Conservation (phyloP, 2,888 invertebrate genomes). For the Acronicta psi region DNA sequence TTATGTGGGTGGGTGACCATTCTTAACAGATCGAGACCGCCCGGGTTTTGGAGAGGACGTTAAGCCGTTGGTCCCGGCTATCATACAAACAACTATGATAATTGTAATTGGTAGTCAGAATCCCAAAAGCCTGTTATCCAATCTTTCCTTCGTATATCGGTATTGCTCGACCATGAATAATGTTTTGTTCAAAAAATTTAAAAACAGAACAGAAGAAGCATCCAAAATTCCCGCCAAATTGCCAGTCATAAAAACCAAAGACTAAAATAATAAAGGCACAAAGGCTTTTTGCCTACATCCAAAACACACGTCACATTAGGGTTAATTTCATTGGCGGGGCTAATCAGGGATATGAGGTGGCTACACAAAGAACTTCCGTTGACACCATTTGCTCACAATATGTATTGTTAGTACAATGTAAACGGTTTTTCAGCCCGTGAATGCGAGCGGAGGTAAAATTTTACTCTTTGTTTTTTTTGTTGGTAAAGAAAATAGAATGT, state of each 20-base stretch:
- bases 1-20: no score
- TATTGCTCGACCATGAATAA: no score
- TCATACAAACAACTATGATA: no score
- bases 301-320: slow-evolving; percentile 49
- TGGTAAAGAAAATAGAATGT: not conserved
- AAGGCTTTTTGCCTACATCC: slow-evolving; percentile 42
- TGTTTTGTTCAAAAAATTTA: slow-evolving; percentile 1
- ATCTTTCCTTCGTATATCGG: no score
- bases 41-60: no score
- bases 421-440: slow-evolving; percentile 40
- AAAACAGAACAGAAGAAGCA: slow-evolving; percentile 29
- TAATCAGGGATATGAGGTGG: slow-evolving; percentile 68
- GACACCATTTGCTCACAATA: slow-evolving; percentile 59
- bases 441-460: slow-evolving; percentile 11
- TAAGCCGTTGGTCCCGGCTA: no score
- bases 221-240: slow-evolving; percentile 37
- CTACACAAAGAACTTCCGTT: slow-evolving; percentile 60
- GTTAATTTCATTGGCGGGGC: slow-evolving; percentile 55
- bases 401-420: slow-evolving; percentile 58
- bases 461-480: slow-evolving; percentile 6
- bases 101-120: no score
- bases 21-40: no score
- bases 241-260: slow-evolving; percentile 44
- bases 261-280: slow-evolving; percentile 50
- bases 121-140: no score